Percentiles rank a stretch among this genome's conserved stretches.
phyloP scores from a whole-genome alignment of 2,113 vertebrate genomes.

The Actenoides lindsayi region DNA sequence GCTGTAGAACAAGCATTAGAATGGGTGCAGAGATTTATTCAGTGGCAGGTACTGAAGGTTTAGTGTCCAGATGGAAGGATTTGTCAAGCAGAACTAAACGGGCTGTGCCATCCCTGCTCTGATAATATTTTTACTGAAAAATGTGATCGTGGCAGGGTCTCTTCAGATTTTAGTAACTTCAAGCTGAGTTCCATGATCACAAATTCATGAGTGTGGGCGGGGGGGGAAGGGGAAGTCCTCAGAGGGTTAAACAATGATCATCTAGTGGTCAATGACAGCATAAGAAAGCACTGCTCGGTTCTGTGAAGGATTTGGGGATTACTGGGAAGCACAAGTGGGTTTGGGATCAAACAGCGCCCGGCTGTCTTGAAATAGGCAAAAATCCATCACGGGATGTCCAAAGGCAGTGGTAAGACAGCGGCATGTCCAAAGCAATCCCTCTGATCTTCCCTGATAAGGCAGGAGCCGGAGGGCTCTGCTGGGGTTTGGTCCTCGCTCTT shows the following conservation, averaged over 20 bases:
- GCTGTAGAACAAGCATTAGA: not conserved
- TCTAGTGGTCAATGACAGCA: not conserved
- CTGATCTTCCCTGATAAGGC: not conserved
- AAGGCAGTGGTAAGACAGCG: not conserved
- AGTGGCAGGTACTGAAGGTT: rapidly evolving
- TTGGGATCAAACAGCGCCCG: rapidly evolving
- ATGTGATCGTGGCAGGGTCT: not conserved
- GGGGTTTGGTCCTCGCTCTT: not conserved
- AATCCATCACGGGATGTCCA: rapidly evolving
- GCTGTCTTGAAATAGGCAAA: not conserved
- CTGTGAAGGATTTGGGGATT: not conserved
- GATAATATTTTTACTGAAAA: not conserved
- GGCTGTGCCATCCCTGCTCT: not conserved
- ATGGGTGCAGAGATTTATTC: not conserved
- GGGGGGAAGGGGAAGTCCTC: not conserved
- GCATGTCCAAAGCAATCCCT: rapidly evolving
- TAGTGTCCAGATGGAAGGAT: not conserved
- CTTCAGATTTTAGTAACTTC: not conserved
- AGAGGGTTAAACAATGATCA: not conserved
- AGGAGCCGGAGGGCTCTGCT: not conserved
- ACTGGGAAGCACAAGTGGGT: not conserved
- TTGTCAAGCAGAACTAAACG: not conserved
- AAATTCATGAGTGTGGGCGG: not conserved
- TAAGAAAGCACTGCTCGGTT: not conserved
- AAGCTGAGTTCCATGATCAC: not conserved